These are phyloP conservation scores for Calidris pygmaea DNA, from an alignment of 2,113 vertebrate genomes.

Conservation along the genomic window DNA sequence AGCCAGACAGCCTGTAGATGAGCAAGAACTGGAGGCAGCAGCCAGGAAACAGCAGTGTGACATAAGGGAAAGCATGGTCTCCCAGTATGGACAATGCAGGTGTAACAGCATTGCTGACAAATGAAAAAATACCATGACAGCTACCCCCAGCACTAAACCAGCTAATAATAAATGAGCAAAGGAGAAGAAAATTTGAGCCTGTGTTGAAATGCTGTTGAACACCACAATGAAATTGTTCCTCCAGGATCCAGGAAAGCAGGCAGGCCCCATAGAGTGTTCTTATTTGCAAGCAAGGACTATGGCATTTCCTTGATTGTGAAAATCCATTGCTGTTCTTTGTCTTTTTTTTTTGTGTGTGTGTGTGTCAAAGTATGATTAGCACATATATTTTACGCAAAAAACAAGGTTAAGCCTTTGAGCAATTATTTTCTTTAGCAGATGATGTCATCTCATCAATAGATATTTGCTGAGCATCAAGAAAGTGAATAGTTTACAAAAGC, in stretches of 20 bases:
- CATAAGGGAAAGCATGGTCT: background rate
- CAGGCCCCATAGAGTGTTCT: background rate
- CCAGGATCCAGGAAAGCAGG: background rate
- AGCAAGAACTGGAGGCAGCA: background rate
- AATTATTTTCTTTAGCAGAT: slow-evolving; percentile 16
- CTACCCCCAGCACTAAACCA: background rate
- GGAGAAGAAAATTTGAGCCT: background rate
- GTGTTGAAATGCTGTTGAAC: background rate
- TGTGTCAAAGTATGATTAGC: background rate
- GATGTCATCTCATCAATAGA: background rate
- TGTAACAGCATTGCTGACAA: background rate
- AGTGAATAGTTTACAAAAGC: slow-evolving; percentile 5
- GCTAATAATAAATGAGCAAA: background rate
- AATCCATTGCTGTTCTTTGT: background rate
- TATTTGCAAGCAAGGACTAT: background rate
- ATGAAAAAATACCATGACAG: background rate
- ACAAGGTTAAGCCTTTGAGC: background rate
- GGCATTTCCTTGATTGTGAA: background rate
- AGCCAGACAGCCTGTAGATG: background rate
- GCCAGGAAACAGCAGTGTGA: background rate
- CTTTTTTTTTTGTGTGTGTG: background rate
- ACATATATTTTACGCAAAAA: background rate
- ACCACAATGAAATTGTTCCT: background rate
- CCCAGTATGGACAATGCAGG: background rate
- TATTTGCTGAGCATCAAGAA: background rate